phyloP scores from a whole-genome alignment of 2,113 vertebrate species.

The Parotia lawesii region DNA sequence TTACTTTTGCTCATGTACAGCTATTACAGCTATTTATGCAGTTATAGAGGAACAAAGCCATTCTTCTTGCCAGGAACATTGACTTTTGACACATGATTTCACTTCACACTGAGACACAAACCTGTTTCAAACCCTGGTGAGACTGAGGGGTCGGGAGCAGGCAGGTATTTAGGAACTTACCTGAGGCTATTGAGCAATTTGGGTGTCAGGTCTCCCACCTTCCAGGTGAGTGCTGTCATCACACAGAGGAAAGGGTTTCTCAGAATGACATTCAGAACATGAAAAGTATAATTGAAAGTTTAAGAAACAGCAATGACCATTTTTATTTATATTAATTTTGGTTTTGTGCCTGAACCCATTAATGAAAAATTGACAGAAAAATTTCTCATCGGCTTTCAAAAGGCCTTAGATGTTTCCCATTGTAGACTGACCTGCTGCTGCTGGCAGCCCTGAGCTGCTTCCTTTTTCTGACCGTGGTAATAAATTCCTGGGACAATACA shows the following conservation, averaged over 20 bases:
- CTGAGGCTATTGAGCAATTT: neutral
- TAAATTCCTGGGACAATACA: neutral
- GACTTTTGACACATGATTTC: neutral
- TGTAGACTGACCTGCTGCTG: neutral
- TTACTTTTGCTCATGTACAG: neutral
- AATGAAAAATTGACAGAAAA: neutral
- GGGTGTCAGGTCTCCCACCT: neutral
- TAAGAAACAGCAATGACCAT: neutral
- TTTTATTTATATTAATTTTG: neutral
- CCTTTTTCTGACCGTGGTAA: neutral
- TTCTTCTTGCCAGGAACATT: neutral
- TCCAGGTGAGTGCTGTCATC: neutral
- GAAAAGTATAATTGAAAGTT: neutral
- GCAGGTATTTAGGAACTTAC: neutral
- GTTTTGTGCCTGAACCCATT: neutral
- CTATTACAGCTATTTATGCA: neutral
- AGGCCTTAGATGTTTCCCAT: neutral
- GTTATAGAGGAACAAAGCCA: neutral
- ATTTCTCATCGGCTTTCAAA: neutral
- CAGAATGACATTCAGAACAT: neutral
- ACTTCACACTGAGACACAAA: neutral
- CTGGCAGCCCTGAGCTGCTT: neutral
- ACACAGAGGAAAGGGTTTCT: neutral
- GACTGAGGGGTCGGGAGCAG: neutral
- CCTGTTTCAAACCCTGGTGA: neutral